Conservation (phyloP, 1,140 invertebrate genomes). For the Bombus vancouverensis region DNA sequence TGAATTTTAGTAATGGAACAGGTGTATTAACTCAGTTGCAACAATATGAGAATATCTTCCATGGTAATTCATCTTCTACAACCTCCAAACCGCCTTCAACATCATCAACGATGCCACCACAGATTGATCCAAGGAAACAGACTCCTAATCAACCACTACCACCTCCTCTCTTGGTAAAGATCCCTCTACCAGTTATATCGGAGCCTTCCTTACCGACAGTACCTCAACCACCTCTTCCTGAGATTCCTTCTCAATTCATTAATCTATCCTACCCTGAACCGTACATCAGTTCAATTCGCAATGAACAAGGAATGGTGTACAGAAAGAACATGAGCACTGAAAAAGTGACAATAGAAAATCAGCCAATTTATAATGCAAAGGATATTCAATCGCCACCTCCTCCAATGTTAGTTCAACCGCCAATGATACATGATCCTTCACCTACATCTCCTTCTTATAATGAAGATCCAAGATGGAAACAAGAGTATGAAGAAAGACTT, state of each 20-base stretch:
- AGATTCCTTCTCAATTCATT: conserved; percentile 26
- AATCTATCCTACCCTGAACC: conserved; percentile 20
- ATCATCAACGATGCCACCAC: not conserved
- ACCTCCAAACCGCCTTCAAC: conserved; percentile 24
- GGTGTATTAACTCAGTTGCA: conserved; percentile 73
- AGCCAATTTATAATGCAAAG: conserved; percentile 62
- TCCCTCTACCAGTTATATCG: conserved; percentile 62
- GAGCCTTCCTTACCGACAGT: conserved; percentile 59
- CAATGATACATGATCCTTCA: not conserved
- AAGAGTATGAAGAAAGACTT: conserved; percentile 62
- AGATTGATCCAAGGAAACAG: conserved; percentile 4
- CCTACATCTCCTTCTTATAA: conserved; percentile 30
- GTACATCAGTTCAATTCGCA: conserved; percentile 58
- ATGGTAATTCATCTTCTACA: conserved; percentile 44
- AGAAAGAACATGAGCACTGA: conserved; percentile 65
- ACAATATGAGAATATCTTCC: conserved; percentile 78
- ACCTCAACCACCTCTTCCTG: conserved; percentile 58
- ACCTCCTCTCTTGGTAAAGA: conserved; percentile 60
- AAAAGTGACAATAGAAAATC: conserved; percentile 64
- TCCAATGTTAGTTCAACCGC: not conserved
- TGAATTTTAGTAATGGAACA: conserved; percentile 79
- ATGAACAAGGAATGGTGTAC: conserved; percentile 57
- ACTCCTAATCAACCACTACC: conserved; percentile 16
- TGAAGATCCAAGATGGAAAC: conserved; percentile 66
- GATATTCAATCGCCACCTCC: conserved; percentile 59